Evolutionary conservation across 2,113 vertebrate genomes (phyloP), one percentile per base, ranked within the genome.

Genomic region (Ptychochromis oligacanthus): DNA sequence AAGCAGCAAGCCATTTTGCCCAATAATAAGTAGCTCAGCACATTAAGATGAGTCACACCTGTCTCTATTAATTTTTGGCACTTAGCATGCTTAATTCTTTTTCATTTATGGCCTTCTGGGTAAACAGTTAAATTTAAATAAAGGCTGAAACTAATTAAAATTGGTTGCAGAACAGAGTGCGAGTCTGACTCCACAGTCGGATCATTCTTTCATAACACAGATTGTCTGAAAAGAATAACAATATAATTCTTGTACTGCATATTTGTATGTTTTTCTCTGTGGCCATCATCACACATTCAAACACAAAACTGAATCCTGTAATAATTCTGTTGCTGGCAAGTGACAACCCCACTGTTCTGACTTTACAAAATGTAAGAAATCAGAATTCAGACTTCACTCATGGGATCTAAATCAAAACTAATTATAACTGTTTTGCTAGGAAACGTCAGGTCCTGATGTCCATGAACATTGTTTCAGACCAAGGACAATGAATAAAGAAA

Each of bases 21-120:
- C 26, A 54, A 4, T 1, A 54, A 72, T 72, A 72, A 54, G 67
- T 34, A 72, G 57, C 40, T 77, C 43, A n/a, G 40, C 26, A 36
- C 52, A 81, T 79, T 75, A 79, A 62, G 55, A 85, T 40, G 74
- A 87, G 77, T 83, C 75, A 79, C 49, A 79, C 14, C 67, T 79
- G 58, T 74, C 67, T 67, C 57, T 70, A 20, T 81, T 77, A 38
- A 79, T 75, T 83, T 77, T 76, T 9, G 65, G 72, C 75, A 65
- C 78, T 76, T 22, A 20, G 57, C 43, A 74, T 18, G 34, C 24
- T 81, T 57, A 49, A 76, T 79, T 79, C 64, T 62, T 64, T 60
- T 64, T 38, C 49, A 80, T 70, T 67, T 6, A 52, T 17, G 43
- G 22, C n/a, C 75, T 43, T 64, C 22, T 82, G 52, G 31, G 14